Conservation (phyloP, 2,797 vertebrate genomes). For the Cirrhinus mrigala region DNA sequence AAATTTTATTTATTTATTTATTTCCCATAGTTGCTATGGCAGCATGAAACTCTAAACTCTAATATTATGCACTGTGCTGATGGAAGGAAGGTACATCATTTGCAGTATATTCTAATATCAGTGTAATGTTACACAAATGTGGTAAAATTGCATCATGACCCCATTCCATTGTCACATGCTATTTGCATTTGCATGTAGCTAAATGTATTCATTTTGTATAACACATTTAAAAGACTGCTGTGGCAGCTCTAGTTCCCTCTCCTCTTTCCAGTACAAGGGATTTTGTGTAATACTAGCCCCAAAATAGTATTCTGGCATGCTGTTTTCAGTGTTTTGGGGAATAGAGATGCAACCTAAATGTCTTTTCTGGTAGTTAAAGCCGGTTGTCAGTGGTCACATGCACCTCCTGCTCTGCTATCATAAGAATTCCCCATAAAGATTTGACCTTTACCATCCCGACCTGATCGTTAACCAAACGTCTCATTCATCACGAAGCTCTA, state of each 20-base stretch:
- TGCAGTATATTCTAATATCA: not conserved
- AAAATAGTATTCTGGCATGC: not conserved
- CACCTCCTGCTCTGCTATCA: not conserved
- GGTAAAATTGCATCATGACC: not conserved
- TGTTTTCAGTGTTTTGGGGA: not conserved
- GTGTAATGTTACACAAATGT: not conserved
- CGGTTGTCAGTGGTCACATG: not conserved
- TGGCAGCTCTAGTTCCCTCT: not conserved
- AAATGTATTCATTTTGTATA: not conserved
- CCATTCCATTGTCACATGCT: not conserved
- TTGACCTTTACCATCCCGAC: conserved; percentile 51
- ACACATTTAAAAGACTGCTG: not conserved
- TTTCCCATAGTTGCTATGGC: not conserved
- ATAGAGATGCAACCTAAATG: not conserved
- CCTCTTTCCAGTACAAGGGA: not conserved
- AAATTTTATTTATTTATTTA: too few relatives aligned
- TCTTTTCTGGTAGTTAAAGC: conserved; percentile 13
- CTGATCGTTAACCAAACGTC: conserved; percentile 57
- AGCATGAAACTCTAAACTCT: not conserved
- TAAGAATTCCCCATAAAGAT: conserved; percentile 49
- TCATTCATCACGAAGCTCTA: conserved; percentile 53
- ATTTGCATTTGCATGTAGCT: not conserved
- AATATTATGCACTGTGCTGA: not conserved
- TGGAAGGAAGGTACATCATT: not conserved
- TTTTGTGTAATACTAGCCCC: not conserved